These are phyloP conservation scores for Nebria brevicollis DNA, from an alignment of 2,888 invertebrate genomes.

Conservation along the genomic window DNA sequence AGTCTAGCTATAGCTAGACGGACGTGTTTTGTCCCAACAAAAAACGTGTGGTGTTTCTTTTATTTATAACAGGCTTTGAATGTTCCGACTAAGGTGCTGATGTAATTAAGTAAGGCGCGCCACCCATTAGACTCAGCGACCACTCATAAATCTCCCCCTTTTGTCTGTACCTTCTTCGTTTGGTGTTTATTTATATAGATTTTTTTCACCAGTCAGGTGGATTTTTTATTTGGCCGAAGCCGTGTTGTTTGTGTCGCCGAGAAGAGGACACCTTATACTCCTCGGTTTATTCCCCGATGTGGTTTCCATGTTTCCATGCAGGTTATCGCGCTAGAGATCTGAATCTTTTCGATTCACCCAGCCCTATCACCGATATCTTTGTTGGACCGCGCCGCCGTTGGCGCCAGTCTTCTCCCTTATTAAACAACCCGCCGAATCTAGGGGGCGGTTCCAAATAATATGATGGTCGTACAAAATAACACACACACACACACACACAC, in stretches of 20 bases:
- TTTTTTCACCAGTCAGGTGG: background rate
- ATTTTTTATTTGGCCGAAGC: conserved; percentile 42
- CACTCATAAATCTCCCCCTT: conserved; percentile 61
- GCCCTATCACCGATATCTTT: conserved; percentile 61
- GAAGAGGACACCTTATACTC: conserved; percentile 57
- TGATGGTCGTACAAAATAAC: background rate
- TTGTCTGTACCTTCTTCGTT: conserved; percentile 55
- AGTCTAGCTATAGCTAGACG: conserved; percentile 1
- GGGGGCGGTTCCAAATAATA: conserved; percentile 6
- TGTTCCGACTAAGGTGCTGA: conserved; percentile 62
- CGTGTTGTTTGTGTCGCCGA: conserved; percentile 42
- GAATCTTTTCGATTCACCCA: conserved; percentile 56
- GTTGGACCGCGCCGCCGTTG: conserved; percentile 56
- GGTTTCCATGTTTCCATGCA: conserved; percentile 58
- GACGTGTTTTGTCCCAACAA: conserved; percentile 39
- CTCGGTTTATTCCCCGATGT: conserved; percentile 57
- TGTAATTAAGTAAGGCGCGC: conserved; percentile 63
- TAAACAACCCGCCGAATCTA: conserved; percentile 50
- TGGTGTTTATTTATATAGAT: conserved; percentile 48
- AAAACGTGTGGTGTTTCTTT: conserved; percentile 59
- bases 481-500: conserved; percentile 5
- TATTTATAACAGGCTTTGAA: conserved; percentile 61
- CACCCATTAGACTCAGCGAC: conserved; percentile 61
- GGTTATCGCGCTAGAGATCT: conserved; percentile 62
- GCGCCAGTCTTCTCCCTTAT: conserved; percentile 61